Evolutionary conservation across 1,140 invertebrate species (phyloP).

Genomic region (roundworm (Caenorhabditis elegans)): DNA sequence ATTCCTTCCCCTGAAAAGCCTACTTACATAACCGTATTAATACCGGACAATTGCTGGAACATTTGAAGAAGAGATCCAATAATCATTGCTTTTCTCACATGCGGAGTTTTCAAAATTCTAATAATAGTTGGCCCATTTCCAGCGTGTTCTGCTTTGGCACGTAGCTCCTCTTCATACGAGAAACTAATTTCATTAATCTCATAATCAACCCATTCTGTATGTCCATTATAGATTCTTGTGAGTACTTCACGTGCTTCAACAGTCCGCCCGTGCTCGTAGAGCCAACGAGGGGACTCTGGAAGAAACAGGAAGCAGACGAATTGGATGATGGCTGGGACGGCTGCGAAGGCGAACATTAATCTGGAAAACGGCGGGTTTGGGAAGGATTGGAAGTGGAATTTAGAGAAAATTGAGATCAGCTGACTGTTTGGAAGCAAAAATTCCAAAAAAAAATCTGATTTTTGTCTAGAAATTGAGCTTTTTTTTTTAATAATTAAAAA

Average conservation of each 20-base stretch:
- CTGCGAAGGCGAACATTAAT: conserved; percentile 72
- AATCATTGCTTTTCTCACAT: conserved; percentile 70
- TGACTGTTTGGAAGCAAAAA: too few species aligned
- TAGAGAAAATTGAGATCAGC: too few species aligned
- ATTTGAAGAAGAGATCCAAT: conserved; percentile 72
- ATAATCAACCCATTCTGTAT: conserved; percentile 59
- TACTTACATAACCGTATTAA: conserved; percentile 74
- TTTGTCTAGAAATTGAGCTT: too few species aligned
- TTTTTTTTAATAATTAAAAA: too few species aligned
- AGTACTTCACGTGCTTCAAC: conserved; percentile 67
- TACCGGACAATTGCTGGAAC: conserved; percentile 73
- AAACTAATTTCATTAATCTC: conserved; percentile 63
- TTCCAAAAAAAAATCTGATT: too few species aligned
- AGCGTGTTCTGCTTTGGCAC: conserved; percentile 44
- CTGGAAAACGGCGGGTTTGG: not conserved
- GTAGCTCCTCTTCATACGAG: conserved; percentile 50
- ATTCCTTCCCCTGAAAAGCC: too few species aligned
- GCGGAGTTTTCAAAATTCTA: conserved; percentile 65
- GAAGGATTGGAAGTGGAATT: too few species aligned
- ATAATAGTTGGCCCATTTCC: conserved; percentile 33
- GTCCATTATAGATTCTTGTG: conserved; percentile 65
- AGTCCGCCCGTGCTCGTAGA: conserved; percentile 68
- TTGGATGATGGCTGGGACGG: conserved; percentile 71
- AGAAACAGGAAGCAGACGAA: conserved; percentile 73
- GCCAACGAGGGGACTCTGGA: conserved; percentile 73